Evolutionary conservation across 2,888 invertebrate genomes (phyloP), one percentile per base, ranked within the genome.

Genomic region (Cactoblastis cactorum): DNA sequence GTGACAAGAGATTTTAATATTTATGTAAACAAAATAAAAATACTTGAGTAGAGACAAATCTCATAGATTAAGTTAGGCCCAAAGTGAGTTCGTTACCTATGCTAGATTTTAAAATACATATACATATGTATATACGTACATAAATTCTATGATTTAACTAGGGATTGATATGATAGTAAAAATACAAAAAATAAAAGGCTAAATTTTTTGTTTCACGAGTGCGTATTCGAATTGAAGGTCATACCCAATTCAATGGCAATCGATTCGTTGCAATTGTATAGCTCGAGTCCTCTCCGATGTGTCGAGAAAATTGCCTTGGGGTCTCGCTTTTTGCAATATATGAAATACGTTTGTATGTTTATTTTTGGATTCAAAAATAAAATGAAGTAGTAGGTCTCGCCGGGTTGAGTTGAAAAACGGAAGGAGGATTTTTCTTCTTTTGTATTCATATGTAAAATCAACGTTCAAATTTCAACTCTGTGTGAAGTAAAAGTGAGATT

Each of bases 331-430:
- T 38, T 18, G 38, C 38, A 18, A 38, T 38, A 18, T 38, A 38
- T 38, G 38, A 38, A 38, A 38, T 38, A 18, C 18, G 38, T 19
- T 18, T 18, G 18, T 38, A 18, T 38, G 38, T 38, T 38, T 11
- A 18, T 18, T 38, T 38, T 38, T 9, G 14, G 14, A 14, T 35
- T 18, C 18, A n/a, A 18, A 11, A 19, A 38, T 9, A 17, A 37
- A 37, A 38, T 38, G 38, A 38, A 38, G 38, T 38, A 38, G 17
- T 38, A 11, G 38, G 15, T 38, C 38, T 18, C 15, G 38, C 18
- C 38, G 38, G 15, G 14, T 35, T 35, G n/a, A n/a, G 35, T 5
- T 6, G 28, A 28, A 35, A 8, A 15, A 6, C 3, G 1, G 6
- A 12, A n/a, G 12, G 2, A 12, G 12, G n/a, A 35, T 35, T 4